Conservation (phyloP, 2,113 vertebrate species). For the Serilophus lunatus region DNA sequence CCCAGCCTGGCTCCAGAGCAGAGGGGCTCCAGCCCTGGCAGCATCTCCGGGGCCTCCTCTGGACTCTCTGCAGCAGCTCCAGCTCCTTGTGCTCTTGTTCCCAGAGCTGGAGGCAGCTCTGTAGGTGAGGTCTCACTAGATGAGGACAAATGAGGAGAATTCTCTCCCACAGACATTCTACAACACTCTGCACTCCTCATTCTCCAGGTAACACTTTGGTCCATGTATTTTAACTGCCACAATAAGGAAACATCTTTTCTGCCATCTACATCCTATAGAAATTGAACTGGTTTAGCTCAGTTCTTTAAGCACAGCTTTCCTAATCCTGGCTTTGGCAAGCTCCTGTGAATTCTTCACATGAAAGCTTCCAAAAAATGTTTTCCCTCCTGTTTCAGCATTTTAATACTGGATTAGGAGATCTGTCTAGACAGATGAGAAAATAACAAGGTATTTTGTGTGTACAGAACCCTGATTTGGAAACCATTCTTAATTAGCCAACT, state of each 20-base stretch:
- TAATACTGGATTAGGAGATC: neutral
- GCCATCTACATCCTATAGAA: neutral
- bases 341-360: neutral
- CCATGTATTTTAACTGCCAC: neutral
- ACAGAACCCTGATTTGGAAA: neutral
- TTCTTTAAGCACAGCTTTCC: neutral
- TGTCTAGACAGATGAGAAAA: conserved; percentile 31
- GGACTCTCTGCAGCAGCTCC: neutral
- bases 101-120: neutral
- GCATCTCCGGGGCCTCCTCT: neutral
- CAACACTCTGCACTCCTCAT: neutral
- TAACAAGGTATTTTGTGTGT: neutral
- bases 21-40: neutral
- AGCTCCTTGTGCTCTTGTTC: fast-evolving
- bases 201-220: neutral
- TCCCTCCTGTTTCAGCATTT: neutral
- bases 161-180: neutral
- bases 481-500: neutral
- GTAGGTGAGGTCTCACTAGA: neutral
- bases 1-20: neutral
- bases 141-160: neutral
- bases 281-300: neutral
- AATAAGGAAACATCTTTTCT: neutral
- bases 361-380: neutral
- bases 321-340: neutral